Percentiles rank a stretch among this genome's conserved stretches.
Evolutionary conservation across 2,888 invertebrate species (phyloP).

Genomic region (Lasioglossum lativentre): DNA sequence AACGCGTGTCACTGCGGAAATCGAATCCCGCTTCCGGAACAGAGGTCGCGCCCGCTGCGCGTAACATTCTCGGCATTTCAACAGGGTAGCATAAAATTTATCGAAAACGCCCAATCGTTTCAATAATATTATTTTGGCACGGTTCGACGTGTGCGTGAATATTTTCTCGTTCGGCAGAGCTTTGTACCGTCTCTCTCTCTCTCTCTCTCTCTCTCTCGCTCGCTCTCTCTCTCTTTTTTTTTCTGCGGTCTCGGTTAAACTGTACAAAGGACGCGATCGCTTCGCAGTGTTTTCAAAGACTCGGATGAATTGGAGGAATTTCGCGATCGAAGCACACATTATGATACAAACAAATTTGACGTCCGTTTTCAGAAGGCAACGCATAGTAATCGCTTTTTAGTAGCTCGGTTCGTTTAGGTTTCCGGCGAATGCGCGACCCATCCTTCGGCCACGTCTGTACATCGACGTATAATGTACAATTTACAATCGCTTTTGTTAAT

Average conservation of each 20-base stretch:
- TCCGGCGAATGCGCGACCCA: neutral
- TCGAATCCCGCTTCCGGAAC: slow-evolving; percentile 38
- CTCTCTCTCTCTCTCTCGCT: neutral
- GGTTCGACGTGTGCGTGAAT: slow-evolving; percentile 41
- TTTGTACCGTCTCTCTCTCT: slow-evolving; percentile 5
- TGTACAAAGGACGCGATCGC: neutral
- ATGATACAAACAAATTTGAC: neutral
- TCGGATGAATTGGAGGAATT: slow-evolving; percentile 1
- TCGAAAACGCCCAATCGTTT: slow-evolving; percentile 44
- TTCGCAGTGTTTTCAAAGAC: neutral
- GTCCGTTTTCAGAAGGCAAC: neutral
- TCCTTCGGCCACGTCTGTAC: neutral
- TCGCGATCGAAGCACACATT: neutral
- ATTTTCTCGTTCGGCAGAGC: neutral
- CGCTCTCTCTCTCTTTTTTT: neutral
- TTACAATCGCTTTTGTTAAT: neutral
- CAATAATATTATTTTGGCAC: slow-evolving; percentile 61
- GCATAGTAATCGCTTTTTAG: slow-evolving; percentile 1
- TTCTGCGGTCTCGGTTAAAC: neutral
- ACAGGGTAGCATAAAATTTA: slow-evolving; percentile 30
- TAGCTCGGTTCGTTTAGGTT: neutral
- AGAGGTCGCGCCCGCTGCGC: slow-evolving; percentile 6
- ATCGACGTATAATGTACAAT: neutral
- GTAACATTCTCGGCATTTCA: slow-evolving; percentile 13
- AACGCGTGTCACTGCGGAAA: slow-evolving; percentile 35